Evolutionary conservation across 1,140 invertebrate species (phyloP), one percentile per base, ranked within the genome.

Genomic region (Macrosteles quadrilineatus): DNA sequence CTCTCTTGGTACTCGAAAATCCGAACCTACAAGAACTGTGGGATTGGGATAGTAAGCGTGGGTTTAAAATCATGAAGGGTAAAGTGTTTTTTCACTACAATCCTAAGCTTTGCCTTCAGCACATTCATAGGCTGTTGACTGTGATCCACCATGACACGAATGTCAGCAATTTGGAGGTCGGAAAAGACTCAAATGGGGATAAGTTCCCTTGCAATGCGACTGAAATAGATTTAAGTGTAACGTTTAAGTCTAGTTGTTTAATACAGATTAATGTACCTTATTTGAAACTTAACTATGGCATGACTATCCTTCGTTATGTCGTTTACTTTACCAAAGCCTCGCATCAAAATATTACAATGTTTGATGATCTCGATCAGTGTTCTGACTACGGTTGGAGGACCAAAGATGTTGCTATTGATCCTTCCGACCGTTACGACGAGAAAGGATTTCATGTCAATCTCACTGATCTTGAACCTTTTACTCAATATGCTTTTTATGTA

Each of bases 71-170:
- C 25, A 84, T 84, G 1, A 76, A 80, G 0, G 92, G 94, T 2
- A 87, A 85, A 29, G 82, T 98, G 0, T 93, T 91, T 77, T 97
- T 98, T 77, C 95, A 98, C 76, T 91, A 93, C 77, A 99, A 99
- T 80, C 91, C 93, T 17, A 96, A 95, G 77, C 82, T 99, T 0
- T 99, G 97, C 80, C 81, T 88, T 3, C 81, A 88, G 65, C 89
- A 91, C 72, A 97, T 98, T 67, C 81, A 90, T 29, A 64, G 50
- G 12, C 59, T 69, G n/a, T 14, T 69, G n/a, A 32, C 53, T 11
- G 40, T 29, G 1, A 31, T 67, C 25, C 3, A 50, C 12, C 21
- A 66, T 29, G 23, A 59, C 27, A 30, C 25, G 14, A 62, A 65
- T 4, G 65, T 74, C 19, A 72, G 47, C 11, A 62, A 74, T 36